These are phyloP conservation scores for Germaria angustata DNA, from an alignment of 2,888 invertebrate species.

Conservation along the genomic window DNA sequence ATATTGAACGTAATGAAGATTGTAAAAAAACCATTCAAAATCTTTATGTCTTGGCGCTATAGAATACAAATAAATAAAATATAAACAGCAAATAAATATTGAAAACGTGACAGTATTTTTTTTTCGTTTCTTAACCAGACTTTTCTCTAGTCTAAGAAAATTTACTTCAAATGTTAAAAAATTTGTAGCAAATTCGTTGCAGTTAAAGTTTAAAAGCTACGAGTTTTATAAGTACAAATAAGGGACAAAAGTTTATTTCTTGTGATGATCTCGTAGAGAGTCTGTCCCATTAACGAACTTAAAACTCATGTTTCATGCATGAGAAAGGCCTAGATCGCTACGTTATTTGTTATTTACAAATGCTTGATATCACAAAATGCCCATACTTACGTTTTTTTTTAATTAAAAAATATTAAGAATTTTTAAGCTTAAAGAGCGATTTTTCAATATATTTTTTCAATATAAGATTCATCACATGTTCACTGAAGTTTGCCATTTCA, in stretches of 20 bases:
- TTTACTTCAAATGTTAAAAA: background rate
- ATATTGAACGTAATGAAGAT: slow-evolving; percentile 25
- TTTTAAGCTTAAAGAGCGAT: no score
- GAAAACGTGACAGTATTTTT: slow-evolving; percentile 48
- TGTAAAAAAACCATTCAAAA: slow-evolving; percentile 29
- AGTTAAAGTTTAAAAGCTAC: background rate
- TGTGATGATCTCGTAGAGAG: background rate
- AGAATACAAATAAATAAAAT: slow-evolving; percentile 29
- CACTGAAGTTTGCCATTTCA: no score
- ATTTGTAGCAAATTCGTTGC: slow-evolving; percentile 28
- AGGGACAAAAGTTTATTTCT: background rate
- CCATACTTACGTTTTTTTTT: no score
- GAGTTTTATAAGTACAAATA: background rate
- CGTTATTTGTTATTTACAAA: no score
- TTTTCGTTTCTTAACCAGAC: background rate
- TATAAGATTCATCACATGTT: no score
- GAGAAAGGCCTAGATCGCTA: no score
- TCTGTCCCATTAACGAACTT: background rate
- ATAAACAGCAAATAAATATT: slow-evolving; percentile 51
- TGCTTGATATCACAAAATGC: no score
- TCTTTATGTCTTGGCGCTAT: slow-evolving; percentile 64
- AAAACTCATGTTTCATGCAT: no score
- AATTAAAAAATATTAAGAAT: no score
- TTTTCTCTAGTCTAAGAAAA: slow-evolving; percentile 7
- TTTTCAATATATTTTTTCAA: no score